Percentiles rank a stretch among this genome's conserved stretches.
Conservation (phyloP, 2,888 invertebrate species). For the Disparrhopalites patrizii region DNA sequence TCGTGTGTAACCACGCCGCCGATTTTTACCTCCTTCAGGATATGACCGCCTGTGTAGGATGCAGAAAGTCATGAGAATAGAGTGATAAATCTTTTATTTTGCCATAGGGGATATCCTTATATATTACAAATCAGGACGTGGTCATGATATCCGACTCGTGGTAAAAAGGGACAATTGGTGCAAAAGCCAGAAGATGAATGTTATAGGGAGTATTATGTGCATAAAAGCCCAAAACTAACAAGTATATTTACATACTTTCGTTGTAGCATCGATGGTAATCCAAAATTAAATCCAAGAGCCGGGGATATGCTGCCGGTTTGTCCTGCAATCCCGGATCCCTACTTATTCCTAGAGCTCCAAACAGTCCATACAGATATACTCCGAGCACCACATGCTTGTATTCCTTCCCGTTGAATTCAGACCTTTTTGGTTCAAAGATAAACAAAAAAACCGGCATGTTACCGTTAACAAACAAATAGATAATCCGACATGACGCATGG, state of each 20-base stretch:
- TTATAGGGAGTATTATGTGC: too few species aligned
- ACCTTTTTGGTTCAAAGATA: too few species aligned
- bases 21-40: constrained; percentile 42
- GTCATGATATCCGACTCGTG: too few species aligned
- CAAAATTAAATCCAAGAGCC: constrained; percentile 39
- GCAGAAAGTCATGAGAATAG: background rate
- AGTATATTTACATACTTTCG: constrained; percentile 30
- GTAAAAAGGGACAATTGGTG: background rate
- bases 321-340: constrained; percentile 45
- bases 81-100: too few species aligned
- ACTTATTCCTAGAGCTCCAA: constrained; percentile 43
- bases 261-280: constrained; percentile 39
- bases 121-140: too few species aligned
- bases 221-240: too few species aligned
- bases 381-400: constrained; percentile 47
- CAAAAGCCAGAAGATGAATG: background rate
- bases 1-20: constrained; percentile 45
- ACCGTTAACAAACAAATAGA: too few species aligned
- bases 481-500: too few species aligned
- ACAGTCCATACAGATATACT: constrained; percentile 44
- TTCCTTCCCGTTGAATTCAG: constrained; percentile 40
- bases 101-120: too few species aligned
- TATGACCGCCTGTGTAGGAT: constrained; percentile 39
- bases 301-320: constrained; percentile 35
- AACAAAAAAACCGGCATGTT: too few species aligned